A percentile compares a stretch with the other conserved stretches of the same genome.
These are phyloP conservation scores for Holothuria scabra DNA, from an alignment of 53 echinoderm and acorn worm species.

Conservation along the genomic window DNA sequence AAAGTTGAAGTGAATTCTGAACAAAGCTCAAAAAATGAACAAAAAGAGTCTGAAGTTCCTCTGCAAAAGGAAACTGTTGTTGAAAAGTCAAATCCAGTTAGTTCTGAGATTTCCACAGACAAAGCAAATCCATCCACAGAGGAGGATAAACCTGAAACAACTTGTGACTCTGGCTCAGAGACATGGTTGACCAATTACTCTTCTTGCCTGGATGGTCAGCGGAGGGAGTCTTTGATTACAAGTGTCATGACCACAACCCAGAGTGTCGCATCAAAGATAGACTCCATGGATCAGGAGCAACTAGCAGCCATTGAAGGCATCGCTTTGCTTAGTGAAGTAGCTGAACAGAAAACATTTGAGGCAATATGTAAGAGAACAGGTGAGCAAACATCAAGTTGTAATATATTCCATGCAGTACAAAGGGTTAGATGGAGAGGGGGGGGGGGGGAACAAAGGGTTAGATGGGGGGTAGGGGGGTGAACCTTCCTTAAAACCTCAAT, in stretches of 20 bases:
- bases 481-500: no score
- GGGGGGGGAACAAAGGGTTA: no score
- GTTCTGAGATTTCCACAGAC: neutral
- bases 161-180: slow-evolving; percentile 14
- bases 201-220: slow-evolving; percentile 38
- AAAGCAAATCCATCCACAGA: neutral
- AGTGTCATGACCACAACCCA: slow-evolving; percentile 87
- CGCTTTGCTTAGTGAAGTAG: slow-evolving; percentile 90
- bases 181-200: slow-evolving; percentile 15
- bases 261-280: slow-evolving; percentile 78
- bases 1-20: neutral
- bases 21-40: neutral
- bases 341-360: slow-evolving; percentile 81
- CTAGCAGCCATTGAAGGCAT: slow-evolving; percentile 96
- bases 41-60: neutral
- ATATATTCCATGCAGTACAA: no score
- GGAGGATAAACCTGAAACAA: neutral
- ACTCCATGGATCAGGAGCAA: slow-evolving; percentile 85
- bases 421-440: neutral
- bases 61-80: neutral
- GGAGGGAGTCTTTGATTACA: slow-evolving; percentile 81
- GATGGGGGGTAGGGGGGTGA: no score
- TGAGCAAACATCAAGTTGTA: neutral
- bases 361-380: slow-evolving; percentile 43
- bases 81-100: neutral